These are phyloP conservation scores for Drosophila sordidula DNA, from an alignment of 2,888 invertebrate genomes.

Conservation along the genomic window DNA sequence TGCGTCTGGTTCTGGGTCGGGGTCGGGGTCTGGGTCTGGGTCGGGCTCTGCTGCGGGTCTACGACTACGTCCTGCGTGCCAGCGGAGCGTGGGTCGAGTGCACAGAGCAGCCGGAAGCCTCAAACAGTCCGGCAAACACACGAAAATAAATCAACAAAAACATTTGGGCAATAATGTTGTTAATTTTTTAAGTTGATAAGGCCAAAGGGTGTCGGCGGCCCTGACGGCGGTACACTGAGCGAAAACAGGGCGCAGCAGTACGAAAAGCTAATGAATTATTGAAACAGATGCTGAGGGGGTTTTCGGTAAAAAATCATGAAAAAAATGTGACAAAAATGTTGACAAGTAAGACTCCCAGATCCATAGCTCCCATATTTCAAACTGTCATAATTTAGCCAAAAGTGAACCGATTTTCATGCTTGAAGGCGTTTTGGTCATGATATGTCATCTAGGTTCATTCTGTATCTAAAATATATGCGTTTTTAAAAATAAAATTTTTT, in stretches of 20 bases:
- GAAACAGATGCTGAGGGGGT: no score
- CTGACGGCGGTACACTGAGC: conserved; percentile 35
- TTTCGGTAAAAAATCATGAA: no score
- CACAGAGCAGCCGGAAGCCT: conserved; percentile 30
- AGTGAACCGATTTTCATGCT: no score
- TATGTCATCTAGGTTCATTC: no score
- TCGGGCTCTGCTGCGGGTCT: conserved; percentile 6
- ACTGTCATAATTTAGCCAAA: no score
- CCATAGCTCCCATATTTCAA: no score
- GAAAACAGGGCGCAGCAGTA: neutral
- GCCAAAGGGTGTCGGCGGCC: conserved; percentile 38
- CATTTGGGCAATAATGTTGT: conserved; percentile 77
- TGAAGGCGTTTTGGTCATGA: no score
- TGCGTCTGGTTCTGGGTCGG: conserved; percentile 10
- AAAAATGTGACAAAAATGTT: no score
- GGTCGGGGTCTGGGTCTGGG: conserved; percentile 8
- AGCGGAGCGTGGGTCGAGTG: neutral
- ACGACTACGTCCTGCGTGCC: conserved; percentile 5
- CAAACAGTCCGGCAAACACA: conserved; percentile 44
- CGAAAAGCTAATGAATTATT: no score
- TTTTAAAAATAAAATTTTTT: no score
- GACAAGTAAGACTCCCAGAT: no score
- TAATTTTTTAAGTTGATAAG: conserved; percentile 78
- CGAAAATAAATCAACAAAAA: conserved; percentile 60
- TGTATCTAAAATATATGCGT: no score